phyloP scores from a whole-genome alignment of 1,140 invertebrate genomes.

The Palaemon carinicauda region DNA sequence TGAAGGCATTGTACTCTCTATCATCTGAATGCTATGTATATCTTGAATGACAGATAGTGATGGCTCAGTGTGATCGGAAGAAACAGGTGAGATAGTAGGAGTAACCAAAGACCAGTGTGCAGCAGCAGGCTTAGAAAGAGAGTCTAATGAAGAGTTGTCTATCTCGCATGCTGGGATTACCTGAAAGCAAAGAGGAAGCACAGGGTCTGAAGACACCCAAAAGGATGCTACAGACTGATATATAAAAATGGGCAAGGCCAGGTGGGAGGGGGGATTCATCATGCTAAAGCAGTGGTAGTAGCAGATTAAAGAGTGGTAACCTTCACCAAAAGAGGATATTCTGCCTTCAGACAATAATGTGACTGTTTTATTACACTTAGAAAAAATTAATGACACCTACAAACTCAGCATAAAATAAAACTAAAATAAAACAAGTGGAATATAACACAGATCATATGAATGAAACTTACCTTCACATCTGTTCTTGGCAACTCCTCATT shows the following conservation, averaged over 20 bases:
- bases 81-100: neutral
- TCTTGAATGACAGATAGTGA: no score
- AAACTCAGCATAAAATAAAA: conserved; percentile 5
- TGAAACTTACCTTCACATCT: conserved; percentile 15
- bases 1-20: neutral
- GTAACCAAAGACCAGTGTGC: neutral
- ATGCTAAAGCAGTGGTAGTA: neutral
- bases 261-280: neutral
- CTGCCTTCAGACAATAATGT: conserved; percentile 38
- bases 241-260: neutral
- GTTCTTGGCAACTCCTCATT: neutral
- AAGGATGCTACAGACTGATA: conserved; percentile 20
- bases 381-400: neutral
- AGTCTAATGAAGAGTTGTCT: conserved; percentile 28
- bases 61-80: neutral
- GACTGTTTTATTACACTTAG: conserved; percentile 15
- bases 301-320: neutral
- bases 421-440: neutral
- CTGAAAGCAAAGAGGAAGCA: conserved; percentile 34
- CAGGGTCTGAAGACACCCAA: conserved; percentile 4
- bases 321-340: conserved; percentile 36
- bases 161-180: conserved; percentile 35
- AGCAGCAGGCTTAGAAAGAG: conserved; percentile 22
- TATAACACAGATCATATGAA: neutral
- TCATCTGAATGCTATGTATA: neutral